phyloP scores from a whole-genome alignment of 2,797 vertebrate species.

The Chaunax sp. region DNA sequence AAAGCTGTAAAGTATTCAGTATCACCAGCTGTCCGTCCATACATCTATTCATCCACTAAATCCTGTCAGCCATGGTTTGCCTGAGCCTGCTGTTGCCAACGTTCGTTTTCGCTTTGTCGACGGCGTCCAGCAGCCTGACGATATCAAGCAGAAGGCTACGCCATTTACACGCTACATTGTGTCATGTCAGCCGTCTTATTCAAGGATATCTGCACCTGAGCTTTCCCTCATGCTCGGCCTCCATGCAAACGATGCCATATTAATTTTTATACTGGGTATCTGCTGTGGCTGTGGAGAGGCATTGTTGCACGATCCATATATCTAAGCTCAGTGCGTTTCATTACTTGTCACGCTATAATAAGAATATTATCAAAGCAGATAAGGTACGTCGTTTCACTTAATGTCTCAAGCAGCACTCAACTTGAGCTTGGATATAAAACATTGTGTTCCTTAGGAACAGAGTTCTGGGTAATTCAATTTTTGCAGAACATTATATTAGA shows the following conservation, averaged over 20 bases:
- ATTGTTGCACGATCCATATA: conserved; percentile 27
- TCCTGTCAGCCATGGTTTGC: conserved; percentile 39
- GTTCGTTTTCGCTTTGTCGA: conserved; percentile 28
- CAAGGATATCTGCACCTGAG: conserved; percentile 44
- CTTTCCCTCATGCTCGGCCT: conserved; percentile 15
- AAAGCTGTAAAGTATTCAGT: conserved; percentile 31
- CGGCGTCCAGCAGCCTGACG: conserved; percentile 21
- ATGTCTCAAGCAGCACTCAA: conserved; percentile 34
- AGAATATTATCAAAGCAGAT: conserved; percentile 48
- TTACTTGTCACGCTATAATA: conserved; percentile 33
- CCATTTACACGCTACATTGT: conserved; percentile 1
- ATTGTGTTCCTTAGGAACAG: conserved; percentile 31
- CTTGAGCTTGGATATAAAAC: conserved; percentile 35
- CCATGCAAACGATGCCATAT: conserved; percentile 38
- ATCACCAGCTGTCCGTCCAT: conserved; percentile 41
- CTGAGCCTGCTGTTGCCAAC: conserved; percentile 22
- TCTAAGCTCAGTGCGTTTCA: conserved; percentile 32
- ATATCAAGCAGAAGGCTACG: conserved; percentile 32
- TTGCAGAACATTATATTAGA: conserved; percentile 21
- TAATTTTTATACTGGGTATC: conserved; percentile 48
- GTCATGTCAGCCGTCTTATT: conserved; percentile 52
- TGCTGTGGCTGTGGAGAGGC: conserved; percentile 6
- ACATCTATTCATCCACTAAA: conserved; percentile 44
- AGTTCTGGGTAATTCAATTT: conserved; percentile 47
- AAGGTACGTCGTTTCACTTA: conserved; percentile 52